Conservation (phyloP, 2,797 vertebrate species). For the Hyperoplus immaculatus region DNA sequence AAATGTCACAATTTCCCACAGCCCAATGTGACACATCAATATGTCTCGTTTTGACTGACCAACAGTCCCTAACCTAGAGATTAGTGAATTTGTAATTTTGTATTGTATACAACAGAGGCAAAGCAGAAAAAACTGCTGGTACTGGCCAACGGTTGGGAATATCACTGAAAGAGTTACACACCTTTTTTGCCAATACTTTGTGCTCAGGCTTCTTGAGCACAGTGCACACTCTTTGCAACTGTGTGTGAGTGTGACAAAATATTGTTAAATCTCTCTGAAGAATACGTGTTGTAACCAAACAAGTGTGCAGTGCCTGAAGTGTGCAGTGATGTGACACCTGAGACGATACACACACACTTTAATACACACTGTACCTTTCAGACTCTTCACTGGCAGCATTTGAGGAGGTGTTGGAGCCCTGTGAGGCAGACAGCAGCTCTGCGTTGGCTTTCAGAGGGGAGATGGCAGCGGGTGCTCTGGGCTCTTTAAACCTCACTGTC, state of each 20-base stretch:
- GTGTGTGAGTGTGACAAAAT: neutral
- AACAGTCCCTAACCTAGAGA: neutral
- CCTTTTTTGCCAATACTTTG: neutral
- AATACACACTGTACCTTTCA: slow-evolving; percentile 85
- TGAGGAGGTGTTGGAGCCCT: slow-evolving; percentile 87
- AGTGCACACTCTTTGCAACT: neutral
- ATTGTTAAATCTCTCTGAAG: neutral
- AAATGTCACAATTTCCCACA: neutral
- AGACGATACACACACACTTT: neutral
- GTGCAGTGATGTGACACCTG: neutral
- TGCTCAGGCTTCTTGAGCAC: neutral
- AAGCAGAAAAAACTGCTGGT: neutral
- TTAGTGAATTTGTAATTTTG: neutral
- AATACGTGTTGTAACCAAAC: neutral
- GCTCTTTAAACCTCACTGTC: slow-evolving; percentile 72
- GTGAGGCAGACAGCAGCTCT: slow-evolving; percentile 81
- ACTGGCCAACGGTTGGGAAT: neutral
- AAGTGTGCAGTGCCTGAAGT: neutral
- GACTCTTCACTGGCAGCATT: slow-evolving; percentile 86
- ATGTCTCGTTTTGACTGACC: neutral
- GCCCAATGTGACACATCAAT: neutral
- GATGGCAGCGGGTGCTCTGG: slow-evolving; percentile 50
- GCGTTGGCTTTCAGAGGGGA: slow-evolving; percentile 53
- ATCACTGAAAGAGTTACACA: too few relatives aligned
- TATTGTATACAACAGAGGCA: neutral